A percentile compares a stretch with the other conserved stretches of the same genome.
phyloP scores from a whole-genome alignment of 2,797 vertebrate genomes.

The Cuniculus paca region DNA sequence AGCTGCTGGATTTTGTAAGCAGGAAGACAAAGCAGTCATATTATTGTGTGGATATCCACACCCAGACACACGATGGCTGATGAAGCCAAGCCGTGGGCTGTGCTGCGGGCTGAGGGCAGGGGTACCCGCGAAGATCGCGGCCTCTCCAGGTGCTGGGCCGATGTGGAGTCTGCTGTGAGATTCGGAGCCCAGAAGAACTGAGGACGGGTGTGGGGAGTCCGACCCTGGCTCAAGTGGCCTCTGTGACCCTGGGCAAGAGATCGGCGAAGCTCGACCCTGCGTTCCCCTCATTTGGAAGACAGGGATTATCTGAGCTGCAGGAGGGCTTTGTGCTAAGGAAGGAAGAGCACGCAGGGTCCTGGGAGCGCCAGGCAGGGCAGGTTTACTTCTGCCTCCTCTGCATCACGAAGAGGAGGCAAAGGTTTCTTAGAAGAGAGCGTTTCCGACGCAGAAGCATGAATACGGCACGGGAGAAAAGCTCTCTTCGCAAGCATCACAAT shows the following conservation, averaged over 20 bases:
- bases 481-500: background rate
- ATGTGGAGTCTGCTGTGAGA: rapidly evolving
- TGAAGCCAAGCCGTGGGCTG: background rate
- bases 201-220: background rate
- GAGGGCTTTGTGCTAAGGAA: background rate
- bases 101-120: background rate
- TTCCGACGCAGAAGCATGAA: background rate
- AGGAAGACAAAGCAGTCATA: background rate
- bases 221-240: background rate
- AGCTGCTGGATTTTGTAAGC: background rate
- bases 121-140: rapidly evolving
- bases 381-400: too few species aligned
- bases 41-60: rapidly evolving
- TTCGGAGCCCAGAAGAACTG: background rate
- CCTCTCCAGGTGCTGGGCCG: rapidly evolving
- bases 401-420: background rate
- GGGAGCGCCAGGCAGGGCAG: rapidly evolving
- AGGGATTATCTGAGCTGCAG: rapidly evolving
- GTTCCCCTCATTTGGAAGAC: background rate
- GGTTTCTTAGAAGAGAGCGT: background rate
- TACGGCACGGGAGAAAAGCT: rapidly evolving
- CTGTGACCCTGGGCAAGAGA: rapidly evolving
- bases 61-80: background rate
- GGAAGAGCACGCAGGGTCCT: background rate
- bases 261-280: rapidly evolving